Conservation (phyloP, 1,140 invertebrate genomes). For the Orchesella cincta region DNA sequence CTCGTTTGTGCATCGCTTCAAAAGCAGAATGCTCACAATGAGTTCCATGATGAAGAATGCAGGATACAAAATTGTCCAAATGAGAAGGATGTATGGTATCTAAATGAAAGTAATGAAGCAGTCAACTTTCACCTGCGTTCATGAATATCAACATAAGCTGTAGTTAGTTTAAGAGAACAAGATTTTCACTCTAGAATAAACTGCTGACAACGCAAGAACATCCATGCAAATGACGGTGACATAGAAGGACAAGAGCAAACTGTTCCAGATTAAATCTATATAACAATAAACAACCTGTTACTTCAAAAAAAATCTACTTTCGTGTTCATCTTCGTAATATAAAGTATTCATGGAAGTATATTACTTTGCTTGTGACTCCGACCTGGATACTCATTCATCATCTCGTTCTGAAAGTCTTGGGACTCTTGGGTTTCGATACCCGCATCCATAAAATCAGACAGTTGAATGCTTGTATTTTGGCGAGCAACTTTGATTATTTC, state of each 20-base stretch:
- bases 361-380: not conserved
- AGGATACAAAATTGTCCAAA: not conserved
- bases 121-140: no score
- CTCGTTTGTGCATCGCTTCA: not conserved
- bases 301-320: no score
- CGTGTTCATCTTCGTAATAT: no score
- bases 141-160: no score
- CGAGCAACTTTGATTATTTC: not conserved
- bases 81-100: not conserved
- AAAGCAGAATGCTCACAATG: not conserved
- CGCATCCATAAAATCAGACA: not conserved
- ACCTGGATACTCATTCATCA: slow-evolving; percentile 13
- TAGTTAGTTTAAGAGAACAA: no score
- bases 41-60: not conserved
- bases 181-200: no score
- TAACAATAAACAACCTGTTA: no score
- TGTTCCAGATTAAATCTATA: not conserved
- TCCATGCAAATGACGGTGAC: no score
- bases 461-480: not conserved
- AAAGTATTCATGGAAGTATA: no score
- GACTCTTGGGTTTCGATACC: not conserved
- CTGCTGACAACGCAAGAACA: no score
- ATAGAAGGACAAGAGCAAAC: no score
- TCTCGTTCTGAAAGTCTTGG: not conserved
- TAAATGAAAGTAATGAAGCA: no score